Base-by-base conservation (phyloP, 2,113 vertebrate species). In the Hydrolagus affinis region DNA sequence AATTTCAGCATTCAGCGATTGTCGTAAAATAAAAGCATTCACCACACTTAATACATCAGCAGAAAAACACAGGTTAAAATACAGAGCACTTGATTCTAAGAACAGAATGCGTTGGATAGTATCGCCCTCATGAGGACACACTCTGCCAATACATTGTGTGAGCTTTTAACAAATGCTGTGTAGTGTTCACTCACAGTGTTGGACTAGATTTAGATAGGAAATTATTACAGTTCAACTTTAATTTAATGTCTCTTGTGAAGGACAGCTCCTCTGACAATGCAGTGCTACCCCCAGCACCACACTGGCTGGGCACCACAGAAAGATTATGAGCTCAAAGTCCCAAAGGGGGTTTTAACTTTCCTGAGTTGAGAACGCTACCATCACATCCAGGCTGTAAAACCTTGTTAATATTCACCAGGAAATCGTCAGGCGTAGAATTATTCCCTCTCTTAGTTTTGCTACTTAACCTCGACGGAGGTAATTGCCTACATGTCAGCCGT, bases 371-470 rank as follows among this genome's bases (percentile, higher is more conserved):
- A 44, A 6, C 44, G 44, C 44, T 44, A 44, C 44, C 44, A 44
- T 3, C 44, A 44, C 1, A 44, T 3, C 44, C 32, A 30, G 78
- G 78, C 8, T 32, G 25, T 17, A 15, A 28, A 68, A 32, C 28
- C 28, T 3, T 83, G 78, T 68, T 83, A 83, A 83, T 83, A 7
- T 66, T 83, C 78, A 68, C 60, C 60, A 3, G 64, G 60, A 11
- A 74, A 64, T 21, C 23, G n/a, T 62, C 59, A 62, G 6, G 14
- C 7, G 14, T 83, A 15, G 77, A 83, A 83, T 66, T 83, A 78
- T 25, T 4, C 19, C 23, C 59, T 23, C 32, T 83, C 32, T 83
- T 28, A 3, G 17, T 28, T 83, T 11, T 68, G 15, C 32, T 32
- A 17, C 14, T 17, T 68, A 19, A 68, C 78, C 62, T 83, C 66